These are phyloP conservation scores for Hiodon tergisus DNA, from an alignment of 2,113 vertebrate genomes.

Conservation along the genomic window DNA sequence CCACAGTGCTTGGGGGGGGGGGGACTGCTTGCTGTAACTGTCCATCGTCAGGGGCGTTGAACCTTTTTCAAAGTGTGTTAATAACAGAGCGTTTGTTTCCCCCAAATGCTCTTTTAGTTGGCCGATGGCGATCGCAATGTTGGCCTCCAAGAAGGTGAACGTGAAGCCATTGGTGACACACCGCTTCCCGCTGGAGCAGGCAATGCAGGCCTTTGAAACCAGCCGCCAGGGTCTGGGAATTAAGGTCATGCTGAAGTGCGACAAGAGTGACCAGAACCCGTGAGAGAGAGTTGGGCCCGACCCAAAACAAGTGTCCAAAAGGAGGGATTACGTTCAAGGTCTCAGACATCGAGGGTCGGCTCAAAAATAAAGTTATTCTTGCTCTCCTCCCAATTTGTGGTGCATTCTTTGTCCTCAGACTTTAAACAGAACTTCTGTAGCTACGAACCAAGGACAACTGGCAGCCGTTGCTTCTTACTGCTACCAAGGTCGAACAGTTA, in stretches of 20 bases:
- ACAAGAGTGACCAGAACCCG: slow-evolving; percentile 75
- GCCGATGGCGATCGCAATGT: slow-evolving; percentile 86
- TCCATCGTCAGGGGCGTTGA: neutral
- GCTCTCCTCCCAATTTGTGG: neutral
- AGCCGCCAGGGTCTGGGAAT: slow-evolving; percentile 76
- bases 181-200: slow-evolving; percentile 88
- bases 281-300: slow-evolving; percentile 47
- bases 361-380: neutral
- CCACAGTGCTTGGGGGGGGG: neutral
- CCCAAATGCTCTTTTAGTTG: slow-evolving; percentile 67
- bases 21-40: neutral
- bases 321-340: neutral
- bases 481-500: no score
- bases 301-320: neutral
- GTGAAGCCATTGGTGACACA: slow-evolving; percentile 88
- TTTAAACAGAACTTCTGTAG: no score
- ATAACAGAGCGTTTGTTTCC: neutral
- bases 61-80: neutral
- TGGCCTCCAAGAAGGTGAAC: slow-evolving; percentile 79
- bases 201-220: slow-evolving; percentile 82
- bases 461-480: no score
- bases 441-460: no score
- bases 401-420: no score
- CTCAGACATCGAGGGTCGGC: neutral
- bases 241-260: slow-evolving; percentile 96